Percentiles rank a stretch among this genome's conserved stretches.
These are phyloP conservation scores for Bellardia pandia DNA, from an alignment of 2,888 invertebrate genomes.

Conservation along the genomic window DNA sequence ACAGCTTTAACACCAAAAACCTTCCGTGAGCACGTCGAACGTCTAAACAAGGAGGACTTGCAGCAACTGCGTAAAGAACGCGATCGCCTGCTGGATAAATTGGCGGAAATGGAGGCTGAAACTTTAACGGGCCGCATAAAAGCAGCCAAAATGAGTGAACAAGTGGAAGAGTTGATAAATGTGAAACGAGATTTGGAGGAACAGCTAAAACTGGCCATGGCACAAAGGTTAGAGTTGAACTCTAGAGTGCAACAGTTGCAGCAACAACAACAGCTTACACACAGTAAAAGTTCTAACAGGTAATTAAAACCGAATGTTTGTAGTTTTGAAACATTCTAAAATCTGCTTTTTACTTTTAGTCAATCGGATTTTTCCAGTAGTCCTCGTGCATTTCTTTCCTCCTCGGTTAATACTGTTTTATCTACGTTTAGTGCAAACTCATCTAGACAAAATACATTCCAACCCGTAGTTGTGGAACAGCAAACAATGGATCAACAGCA, in stretches of 20 bases:
- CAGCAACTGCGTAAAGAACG: conserved; percentile 88
- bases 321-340: too few species aligned
- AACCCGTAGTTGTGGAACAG: conserved; percentile 78
- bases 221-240: conserved; percentile 86
- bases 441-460: conserved; percentile 78
- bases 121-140: conserved; percentile 88
- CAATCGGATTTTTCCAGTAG: conserved; percentile 82
- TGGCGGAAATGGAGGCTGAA: conserved; percentile 91
- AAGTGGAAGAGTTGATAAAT: conserved; percentile 86
- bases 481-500: conserved; percentile 73
- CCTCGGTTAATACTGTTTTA: conserved; percentile 81
- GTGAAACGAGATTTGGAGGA: conserved; percentile 87
- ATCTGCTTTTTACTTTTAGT: conserved; percentile 74
- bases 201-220: conserved; percentile 86
- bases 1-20: conserved; percentile 81
- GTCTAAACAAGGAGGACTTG: conserved; percentile 85
- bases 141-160: conserved; percentile 87
- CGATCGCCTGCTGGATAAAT: conserved; percentile 89
- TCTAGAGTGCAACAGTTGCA: conserved; percentile 86
- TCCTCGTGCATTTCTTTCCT: conserved; percentile 81
- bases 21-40: conserved; percentile 82
- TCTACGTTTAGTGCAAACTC: conserved; percentile 78
- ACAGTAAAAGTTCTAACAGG: conserved; percentile 83
- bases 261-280: conserved; percentile 77
- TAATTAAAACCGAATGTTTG: conserved; percentile 71